phyloP scores from a whole-genome alignment of 1,140 invertebrate genomes.

The Pseudomyrmex sp. region DNA sequence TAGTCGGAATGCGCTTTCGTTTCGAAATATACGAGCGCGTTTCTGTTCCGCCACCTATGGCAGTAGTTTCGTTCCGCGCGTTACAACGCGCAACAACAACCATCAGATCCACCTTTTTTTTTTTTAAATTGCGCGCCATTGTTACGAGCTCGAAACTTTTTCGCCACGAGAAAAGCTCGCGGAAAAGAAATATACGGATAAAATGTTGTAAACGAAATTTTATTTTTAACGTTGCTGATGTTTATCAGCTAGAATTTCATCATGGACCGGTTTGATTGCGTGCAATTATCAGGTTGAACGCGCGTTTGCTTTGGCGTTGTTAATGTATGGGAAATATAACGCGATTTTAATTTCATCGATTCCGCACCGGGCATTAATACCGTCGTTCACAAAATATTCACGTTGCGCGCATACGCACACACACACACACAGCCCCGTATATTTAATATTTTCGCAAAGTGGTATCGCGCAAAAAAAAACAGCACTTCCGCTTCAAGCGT shows the following conservation, averaged over 20 bases:
- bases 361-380: constrained; percentile 18
- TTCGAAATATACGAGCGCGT: constrained; percentile 26
- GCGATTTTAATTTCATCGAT: constrained; percentile 44
- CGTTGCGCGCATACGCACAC: background rate
- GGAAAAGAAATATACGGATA: background rate
- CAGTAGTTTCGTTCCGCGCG: constrained; percentile 28
- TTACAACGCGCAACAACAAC: constrained; percentile 15
- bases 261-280: constrained; percentile 5
- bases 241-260: background rate
- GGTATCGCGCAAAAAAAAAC: constrained; percentile 1
- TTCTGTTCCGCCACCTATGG: background rate
- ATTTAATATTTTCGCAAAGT: constrained; percentile 39
- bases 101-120: background rate
- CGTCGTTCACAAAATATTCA: constrained; percentile 27
- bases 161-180: background rate
- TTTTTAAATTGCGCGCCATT: constrained; percentile 30
- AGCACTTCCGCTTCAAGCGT: constrained; percentile 11
- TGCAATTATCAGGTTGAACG: constrained; percentile 6
- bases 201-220: background rate
- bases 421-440: too few species aligned
- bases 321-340: background rate
- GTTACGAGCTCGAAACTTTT: background rate
- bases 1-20: constrained; percentile 23
- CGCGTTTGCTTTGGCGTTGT: background rate
- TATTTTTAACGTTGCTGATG: background rate